Conservation (phyloP, 30 jellyfish, hydroid and myxozoan species). For the Sanderia malayensis region DNA sequence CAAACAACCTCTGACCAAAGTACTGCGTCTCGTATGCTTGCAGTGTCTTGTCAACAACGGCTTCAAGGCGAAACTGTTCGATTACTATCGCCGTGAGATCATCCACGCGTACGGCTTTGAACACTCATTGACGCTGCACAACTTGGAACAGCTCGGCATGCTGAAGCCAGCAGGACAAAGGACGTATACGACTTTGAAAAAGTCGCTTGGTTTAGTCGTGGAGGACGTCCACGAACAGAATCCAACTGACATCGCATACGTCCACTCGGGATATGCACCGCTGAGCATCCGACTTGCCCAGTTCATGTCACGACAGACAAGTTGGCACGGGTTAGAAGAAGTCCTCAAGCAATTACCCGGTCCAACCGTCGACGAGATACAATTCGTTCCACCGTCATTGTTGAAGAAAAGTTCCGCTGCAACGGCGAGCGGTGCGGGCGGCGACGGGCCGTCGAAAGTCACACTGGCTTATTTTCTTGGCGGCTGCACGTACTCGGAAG, state of each 20-base stretch:
- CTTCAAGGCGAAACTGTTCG: slow-evolving; percentile 82
- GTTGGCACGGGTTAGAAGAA: slow-evolving; percentile 97
- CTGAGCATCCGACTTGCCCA: slow-evolving; percentile 91
- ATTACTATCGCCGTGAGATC: slow-evolving; percentile 89
- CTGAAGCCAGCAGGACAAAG: slow-evolving; percentile 65
- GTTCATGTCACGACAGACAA: slow-evolving; percentile 79
- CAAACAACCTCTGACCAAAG: slow-evolving; percentile 78
- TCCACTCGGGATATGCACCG: slow-evolving; percentile 98
- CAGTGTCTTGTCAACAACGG: slow-evolving; percentile 94
- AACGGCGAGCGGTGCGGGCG: slow-evolving; percentile 38
- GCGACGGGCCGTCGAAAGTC: slow-evolving; percentile 82
- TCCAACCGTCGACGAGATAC: slow-evolving; percentile 86
- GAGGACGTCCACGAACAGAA: slow-evolving; percentile 93
- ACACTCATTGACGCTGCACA: slow-evolving; percentile 76
- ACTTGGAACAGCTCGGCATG: slow-evolving; percentile 85
- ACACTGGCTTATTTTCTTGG: slow-evolving; percentile 95
- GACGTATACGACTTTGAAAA: slow-evolving; percentile 77
- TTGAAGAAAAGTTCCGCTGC: slow-evolving; percentile 78
- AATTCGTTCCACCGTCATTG: slow-evolving; percentile 85
- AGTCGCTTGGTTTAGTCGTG: slow-evolving; percentile 81
- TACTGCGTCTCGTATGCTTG: slow-evolving; percentile 81
- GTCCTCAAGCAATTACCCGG: slow-evolving; percentile 88
- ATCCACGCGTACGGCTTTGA: slow-evolving; percentile 93
- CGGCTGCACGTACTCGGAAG: slow-evolving; percentile 96
- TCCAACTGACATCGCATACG: slow-evolving; percentile 95